Evolutionary conservation across 2,113 vertebrate species (phyloP), one percentile per base, ranked within the genome.

Genomic region (Ictalurus furcatus): DNA sequence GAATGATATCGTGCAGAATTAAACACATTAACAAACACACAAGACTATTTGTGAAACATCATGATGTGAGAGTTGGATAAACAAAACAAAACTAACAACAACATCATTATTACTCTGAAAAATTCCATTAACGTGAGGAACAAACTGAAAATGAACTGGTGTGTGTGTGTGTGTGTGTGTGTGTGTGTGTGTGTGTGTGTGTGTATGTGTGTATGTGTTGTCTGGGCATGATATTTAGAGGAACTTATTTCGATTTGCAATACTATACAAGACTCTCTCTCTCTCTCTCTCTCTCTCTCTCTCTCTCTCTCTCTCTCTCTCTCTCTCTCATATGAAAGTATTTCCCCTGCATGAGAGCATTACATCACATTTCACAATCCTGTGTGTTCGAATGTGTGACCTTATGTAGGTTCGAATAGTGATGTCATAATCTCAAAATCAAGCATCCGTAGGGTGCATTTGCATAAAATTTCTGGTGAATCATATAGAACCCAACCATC

Each of bases 401-500:
- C 83, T 91, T 89, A 37, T 89, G 90, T 89, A 85, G 85, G 73
- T 79, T 88, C 25, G 37, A n/a, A 67, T 48, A 74, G 79, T 83
- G 90, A 88, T 79, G 87, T 85, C 25, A 89, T 78, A 44, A 48
- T 59, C n/a, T 63, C 23, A 83, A 21, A 67, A 56, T 52, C 8
- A 37, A 52, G 48, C 40, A 88, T 76, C 78, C 80, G n/a, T 34
- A 80, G 82, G 56, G 58, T 30, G 23, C 40, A 93, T 93, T 93
- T 93, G 91, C 92, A 93, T 91, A 93, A 92, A 92, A 88, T 88
- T 92, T 91, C 90, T 92, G 90, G 90, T 93, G 92, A 93, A 92
- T 93, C 92, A 93, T 93, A 86, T 44, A 84, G 74, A 34, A 76
- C 37, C 44, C 78, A 84, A 54, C 37, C 78, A 69, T 88, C 87